Percentiles rank a stretch among this genome's conserved stretches.
These are phyloP conservation scores for Andrena flavipes DNA, from an alignment of 2,888 invertebrate genomes.

Conservation along the genomic window DNA sequence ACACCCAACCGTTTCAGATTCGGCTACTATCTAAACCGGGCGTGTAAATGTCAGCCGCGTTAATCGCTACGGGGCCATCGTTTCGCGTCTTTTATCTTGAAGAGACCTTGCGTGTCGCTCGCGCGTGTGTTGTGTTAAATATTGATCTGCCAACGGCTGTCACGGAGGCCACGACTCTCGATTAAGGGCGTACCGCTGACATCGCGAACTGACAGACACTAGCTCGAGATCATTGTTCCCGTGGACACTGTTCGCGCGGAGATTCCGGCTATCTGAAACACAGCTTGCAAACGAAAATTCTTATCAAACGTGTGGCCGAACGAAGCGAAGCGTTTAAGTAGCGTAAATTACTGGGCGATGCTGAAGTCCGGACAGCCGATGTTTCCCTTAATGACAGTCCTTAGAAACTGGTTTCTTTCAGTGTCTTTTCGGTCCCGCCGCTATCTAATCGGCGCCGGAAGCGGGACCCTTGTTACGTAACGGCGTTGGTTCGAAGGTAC, in stretches of 20 bases:
- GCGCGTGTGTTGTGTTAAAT: slow-evolving; percentile 49
- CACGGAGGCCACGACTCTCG: slow-evolving; percentile 45
- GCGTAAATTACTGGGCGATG: slow-evolving; percentile 41
- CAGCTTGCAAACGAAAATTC: slow-evolving; percentile 9
- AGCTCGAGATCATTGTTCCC: background rate
- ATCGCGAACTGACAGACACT: background rate
- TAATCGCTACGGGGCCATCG: slow-evolving; percentile 62
- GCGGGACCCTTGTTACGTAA: slow-evolving; percentile 53
- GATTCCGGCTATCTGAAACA: slow-evolving; percentile 5
- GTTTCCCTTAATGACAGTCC: slow-evolving; percentile 51
- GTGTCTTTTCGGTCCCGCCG: slow-evolving; percentile 30
- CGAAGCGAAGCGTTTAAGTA: slow-evolving; percentile 15
- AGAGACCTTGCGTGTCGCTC: slow-evolving; percentile 66
- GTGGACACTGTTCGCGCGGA: background rate
- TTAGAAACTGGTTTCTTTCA: slow-evolving; percentile 58
- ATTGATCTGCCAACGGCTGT: slow-evolving; percentile 58
- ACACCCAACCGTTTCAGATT: background rate
- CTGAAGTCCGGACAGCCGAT: slow-evolving; percentile 8
- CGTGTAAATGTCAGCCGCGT: slow-evolving; percentile 53
- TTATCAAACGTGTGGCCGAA: background rate
- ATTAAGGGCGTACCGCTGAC: slow-evolving; percentile 34
- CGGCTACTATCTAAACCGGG: slow-evolving; percentile 38
- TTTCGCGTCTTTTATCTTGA: slow-evolving; percentile 68
- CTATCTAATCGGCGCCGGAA: slow-evolving; percentile 65
- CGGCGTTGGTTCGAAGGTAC: slow-evolving; percentile 15